Evolutionary conservation across 2,797 vertebrate species (phyloP).

Genomic region (Pempheris klunzingeri): DNA sequence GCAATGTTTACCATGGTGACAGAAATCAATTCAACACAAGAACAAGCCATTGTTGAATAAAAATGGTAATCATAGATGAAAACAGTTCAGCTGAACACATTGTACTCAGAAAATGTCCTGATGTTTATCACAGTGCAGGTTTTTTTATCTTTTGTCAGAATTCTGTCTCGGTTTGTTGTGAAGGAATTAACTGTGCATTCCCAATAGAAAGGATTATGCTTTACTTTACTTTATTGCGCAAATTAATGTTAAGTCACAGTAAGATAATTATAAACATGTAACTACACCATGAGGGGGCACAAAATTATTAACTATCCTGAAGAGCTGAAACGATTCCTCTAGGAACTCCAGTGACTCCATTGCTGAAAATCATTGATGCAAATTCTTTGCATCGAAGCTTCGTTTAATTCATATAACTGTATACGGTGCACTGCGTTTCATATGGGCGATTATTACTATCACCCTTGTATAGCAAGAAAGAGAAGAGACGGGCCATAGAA

Average conservation of each 20-base stretch:
- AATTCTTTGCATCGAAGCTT: no score
- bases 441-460: no score
- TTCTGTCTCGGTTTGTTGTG: slow-evolving; percentile 23
- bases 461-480: no score
- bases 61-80: slow-evolving; percentile 59
- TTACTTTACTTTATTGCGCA: not conserved
- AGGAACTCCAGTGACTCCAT: no score
- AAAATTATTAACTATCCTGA: no score
- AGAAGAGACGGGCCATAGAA: no score
- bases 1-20: slow-evolving; percentile 37
- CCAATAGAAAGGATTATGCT: not conserved
- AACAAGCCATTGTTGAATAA: slow-evolving; percentile 47
- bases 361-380: no score
- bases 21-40: slow-evolving; percentile 53
- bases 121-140: slow-evolving; percentile 45
- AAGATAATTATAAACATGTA: not conserved
- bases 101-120: slow-evolving; percentile 28
- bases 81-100: slow-evolving; percentile 31
- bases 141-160: slow-evolving; percentile 7
- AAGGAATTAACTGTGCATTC: slow-evolving; percentile 9
- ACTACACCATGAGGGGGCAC: no score
- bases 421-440: no score
- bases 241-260: not conserved
- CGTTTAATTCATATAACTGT: no score
- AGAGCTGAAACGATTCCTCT: no score